phyloP scores from a whole-genome alignment of 2,888 invertebrate species.

The Pecten maximus region DNA sequence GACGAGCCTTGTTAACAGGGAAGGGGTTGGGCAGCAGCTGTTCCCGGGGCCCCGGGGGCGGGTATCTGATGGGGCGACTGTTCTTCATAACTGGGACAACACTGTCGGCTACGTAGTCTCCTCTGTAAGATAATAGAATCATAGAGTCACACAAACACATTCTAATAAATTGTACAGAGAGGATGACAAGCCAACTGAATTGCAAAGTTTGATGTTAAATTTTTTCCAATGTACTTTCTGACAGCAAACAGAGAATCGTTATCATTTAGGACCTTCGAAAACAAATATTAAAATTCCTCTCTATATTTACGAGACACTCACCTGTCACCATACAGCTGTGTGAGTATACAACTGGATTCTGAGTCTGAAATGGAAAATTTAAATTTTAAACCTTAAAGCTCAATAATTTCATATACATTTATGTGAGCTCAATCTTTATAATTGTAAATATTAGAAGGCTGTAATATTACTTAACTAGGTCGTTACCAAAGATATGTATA shows the following conservation, averaged over 20 bases:
- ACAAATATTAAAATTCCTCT: no score
- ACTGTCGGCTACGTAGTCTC: not conserved
- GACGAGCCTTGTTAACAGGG: not conserved
- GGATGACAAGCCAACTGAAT: no score
- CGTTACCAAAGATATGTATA: no score
- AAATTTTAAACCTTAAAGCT: not conserved
- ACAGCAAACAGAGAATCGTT: no score
- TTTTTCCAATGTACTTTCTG: no score
- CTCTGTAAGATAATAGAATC: not conserved
- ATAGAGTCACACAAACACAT: not conserved
- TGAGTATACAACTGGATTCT: not conserved
- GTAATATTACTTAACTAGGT: no score
- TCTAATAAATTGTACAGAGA: not conserved
- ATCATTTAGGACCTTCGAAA: no score
- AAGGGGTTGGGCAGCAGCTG: not conserved
- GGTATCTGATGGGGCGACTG: not conserved
- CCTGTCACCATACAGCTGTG: not conserved
- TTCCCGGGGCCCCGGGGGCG: not conserved
- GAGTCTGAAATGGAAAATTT: not conserved
- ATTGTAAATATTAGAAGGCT: no score
- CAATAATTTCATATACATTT: no score
- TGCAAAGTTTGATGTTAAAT: no score
- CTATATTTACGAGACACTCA: not conserved
- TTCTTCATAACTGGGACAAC: not conserved
- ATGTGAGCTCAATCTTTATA: no score